Evolutionary conservation across 2,797 vertebrate species (phyloP).

Genomic region (Catharus ustulatus): DNA sequence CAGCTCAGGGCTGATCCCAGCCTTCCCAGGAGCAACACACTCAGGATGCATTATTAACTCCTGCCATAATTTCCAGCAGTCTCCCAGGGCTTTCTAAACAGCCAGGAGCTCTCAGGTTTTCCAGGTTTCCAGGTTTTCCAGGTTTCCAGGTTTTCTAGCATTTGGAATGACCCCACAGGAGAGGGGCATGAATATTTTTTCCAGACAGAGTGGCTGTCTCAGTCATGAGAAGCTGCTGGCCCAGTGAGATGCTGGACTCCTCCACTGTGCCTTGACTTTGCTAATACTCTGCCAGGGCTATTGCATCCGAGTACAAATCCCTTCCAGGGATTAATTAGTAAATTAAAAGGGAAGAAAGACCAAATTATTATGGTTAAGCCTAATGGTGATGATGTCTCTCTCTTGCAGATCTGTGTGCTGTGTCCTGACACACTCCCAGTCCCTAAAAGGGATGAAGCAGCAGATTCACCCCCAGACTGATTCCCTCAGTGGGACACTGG

Average conservation of each 20-base stretch:
- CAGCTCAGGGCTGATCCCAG: background rate
- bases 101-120: background rate
- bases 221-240: accelerated
- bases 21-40: accelerated
- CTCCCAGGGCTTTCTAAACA: background rate
- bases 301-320: background rate
- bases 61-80: background rate
- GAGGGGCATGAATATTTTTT: background rate
- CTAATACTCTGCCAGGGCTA: background rate
- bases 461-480: accelerated
- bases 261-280: accelerated
- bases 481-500: background rate
- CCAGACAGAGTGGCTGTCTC: background rate
- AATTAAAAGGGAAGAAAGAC: constrained; percentile 12
- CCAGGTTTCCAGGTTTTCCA: background rate
- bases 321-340: constrained; percentile 49
- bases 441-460: background rate
- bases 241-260: background rate
- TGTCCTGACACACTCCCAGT: background rate
- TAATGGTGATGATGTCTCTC: background rate
- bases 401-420: background rate
- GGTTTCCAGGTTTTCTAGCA: background rate
- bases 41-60: background rate
- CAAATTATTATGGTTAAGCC: background rate
- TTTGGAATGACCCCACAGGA: background rate